Base-by-base conservation (phyloP, 2,888 invertebrate genomes). In the Xanthia icteritia region DNA sequence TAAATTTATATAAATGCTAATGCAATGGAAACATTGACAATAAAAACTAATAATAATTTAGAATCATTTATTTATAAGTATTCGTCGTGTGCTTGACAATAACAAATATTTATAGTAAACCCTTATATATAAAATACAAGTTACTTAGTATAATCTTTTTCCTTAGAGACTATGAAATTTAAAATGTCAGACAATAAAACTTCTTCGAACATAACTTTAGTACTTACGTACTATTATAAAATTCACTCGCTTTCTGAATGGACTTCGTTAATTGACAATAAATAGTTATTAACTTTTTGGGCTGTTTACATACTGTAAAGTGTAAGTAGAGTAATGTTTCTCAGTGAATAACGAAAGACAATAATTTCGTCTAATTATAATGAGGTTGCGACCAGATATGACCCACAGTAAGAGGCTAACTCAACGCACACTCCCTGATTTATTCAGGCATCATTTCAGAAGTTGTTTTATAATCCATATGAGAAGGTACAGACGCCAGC, bases 11-110 rank as follows among this genome's bases (percentile, higher is more conserved):
- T 69, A 66, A 74, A 79, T 77, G 84, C 78, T 82, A 88, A 51
- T 61, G 27, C 51, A 87, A 84, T 90, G 85, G 86, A 90, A 93
- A 91, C 84, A 83, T 89, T 90, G 93, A 94, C 93, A 93, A 93
- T 93, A 92, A 92, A 83, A 71, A 63, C 23, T 51, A 45, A 65
- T 79, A 45, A 83, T 83, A 61, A 68, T 79, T 81, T 66, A 77
- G 65, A 77, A 79, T 70, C 39, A 54, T 79, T 86, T 76, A 80
- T 73, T 73, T 69, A 48, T 80, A 80, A 80, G 70, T 77, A 76
- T 83, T 73, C 73, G 77, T 82, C 82, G 81, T 86, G 84, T 89
- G 87, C 85, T 87, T 83, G 88, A 88, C 86, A 86, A 89, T 89
- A 86, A 88, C 65, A 81, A 71, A 84, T 79, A 79, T 72, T 79